Evolutionary conservation across 2,113 vertebrate species (phyloP).

Genomic region (human (Homo sapiens)): GRCh38 chr5:150900501-150901000

Average conservation of each 20-base stretch:
- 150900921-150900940: conserved; percentile 28
- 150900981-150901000: neutral
- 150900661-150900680: neutral
- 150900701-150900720: conserved; percentile 19
- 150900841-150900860: neutral
- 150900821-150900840: neutral
- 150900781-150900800: neutral
- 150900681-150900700: neutral
- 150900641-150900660: neutral
- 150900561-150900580: neutral
- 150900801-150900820: neutral
- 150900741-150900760: neutral
- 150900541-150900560: neutral
- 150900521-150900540: neutral
- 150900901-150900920: neutral
- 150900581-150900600: neutral
- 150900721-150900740: neutral
- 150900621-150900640: neutral
- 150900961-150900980: neutral
- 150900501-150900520: neutral
- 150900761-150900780: neutral
- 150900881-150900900: neutral
- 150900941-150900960: neutral
- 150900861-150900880: conserved; percentile 13
- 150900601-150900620: neutral